Evolutionary conservation across 2,113 vertebrate species (phyloP).

Genomic region (Picathartes gymnocephalus): DNA sequence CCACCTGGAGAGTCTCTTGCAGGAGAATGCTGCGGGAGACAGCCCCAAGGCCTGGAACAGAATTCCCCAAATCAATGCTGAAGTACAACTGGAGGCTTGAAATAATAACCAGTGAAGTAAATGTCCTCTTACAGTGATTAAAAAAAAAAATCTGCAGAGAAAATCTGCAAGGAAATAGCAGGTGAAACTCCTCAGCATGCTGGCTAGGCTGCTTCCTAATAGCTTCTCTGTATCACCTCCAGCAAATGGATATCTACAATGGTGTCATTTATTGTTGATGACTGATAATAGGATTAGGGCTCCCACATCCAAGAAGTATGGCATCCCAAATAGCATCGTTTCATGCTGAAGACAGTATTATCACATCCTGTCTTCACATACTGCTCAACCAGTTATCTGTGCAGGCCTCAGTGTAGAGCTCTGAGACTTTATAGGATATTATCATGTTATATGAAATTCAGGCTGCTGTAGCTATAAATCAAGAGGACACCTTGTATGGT

Average conservation of each 20-base stretch:
- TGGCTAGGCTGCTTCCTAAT: slow-evolving; percentile 16
- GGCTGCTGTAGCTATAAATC: slow-evolving; percentile 56
- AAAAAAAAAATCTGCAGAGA: background rate
- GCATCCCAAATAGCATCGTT: slow-evolving; percentile 14
- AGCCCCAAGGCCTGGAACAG: background rate
- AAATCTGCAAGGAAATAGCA: slow-evolving; percentile 14
- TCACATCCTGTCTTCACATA: background rate
- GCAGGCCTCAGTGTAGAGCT: background rate
- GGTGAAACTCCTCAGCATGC: slow-evolving; percentile 17
- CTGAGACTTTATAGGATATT: slow-evolving; percentile 9
- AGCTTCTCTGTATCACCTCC: slow-evolving; percentile 23
- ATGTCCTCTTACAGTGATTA: background rate
- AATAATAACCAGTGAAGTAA: background rate
- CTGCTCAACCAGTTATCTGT: slow-evolving; percentile 40
- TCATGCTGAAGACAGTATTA: slow-evolving; percentile 39
- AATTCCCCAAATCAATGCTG: background rate
- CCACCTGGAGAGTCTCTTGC: background rate
- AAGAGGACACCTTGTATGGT: background rate
- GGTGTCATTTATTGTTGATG: slow-evolving; percentile 29
- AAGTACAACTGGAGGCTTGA: background rate
- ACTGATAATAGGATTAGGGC: slow-evolving; percentile 55
- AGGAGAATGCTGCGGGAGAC: background rate
- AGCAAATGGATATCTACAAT: slow-evolving; percentile 30
- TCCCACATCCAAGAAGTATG: background rate
- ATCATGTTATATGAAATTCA: slow-evolving; percentile 32